These are phyloP conservation scores for Rhinolophus ferrumequinum DNA, from an alignment of 2,113 vertebrate species.

Conservation along the genomic window DNA sequence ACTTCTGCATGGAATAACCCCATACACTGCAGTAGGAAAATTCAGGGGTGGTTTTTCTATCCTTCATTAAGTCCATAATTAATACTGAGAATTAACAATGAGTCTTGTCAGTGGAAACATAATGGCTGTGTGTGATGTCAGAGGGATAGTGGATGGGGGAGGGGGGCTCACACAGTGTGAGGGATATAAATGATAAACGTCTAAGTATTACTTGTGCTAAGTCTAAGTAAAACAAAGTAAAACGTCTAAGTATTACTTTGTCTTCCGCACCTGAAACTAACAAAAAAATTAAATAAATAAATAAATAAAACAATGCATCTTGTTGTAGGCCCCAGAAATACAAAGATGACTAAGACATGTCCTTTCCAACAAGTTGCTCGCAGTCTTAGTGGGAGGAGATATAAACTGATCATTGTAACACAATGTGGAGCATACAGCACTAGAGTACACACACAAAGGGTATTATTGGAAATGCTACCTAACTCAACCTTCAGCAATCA, in stretches of 20 bases:
- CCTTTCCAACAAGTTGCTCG: neutral
- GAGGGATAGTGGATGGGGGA: too few species aligned
- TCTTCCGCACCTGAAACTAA: too few species aligned
- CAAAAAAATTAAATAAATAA: too few species aligned
- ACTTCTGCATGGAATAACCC: neutral
- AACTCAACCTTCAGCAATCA: neutral
- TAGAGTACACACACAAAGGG: fast-evolving
- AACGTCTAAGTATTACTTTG: too few species aligned
- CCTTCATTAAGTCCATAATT: neutral
- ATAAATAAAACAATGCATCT: too few species aligned
- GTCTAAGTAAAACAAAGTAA: too few species aligned
- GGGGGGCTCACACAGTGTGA: too few species aligned
- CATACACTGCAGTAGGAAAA: neutral
- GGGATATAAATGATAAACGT: too few species aligned
- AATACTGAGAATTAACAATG: conserved; percentile 18
- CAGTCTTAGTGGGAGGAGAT: neutral
- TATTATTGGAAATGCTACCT: neutral
- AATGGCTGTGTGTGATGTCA: too few species aligned
- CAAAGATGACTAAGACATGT: neutral
- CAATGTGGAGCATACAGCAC: neutral
- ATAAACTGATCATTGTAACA: neutral
- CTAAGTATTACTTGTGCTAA: too few species aligned
- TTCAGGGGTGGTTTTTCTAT: neutral
- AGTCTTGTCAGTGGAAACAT: too few species aligned
- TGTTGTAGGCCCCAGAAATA: neutral